Base-by-base conservation (phyloP, 2,797 vertebrate genomes). In the Xenentodon cancila region DNA sequence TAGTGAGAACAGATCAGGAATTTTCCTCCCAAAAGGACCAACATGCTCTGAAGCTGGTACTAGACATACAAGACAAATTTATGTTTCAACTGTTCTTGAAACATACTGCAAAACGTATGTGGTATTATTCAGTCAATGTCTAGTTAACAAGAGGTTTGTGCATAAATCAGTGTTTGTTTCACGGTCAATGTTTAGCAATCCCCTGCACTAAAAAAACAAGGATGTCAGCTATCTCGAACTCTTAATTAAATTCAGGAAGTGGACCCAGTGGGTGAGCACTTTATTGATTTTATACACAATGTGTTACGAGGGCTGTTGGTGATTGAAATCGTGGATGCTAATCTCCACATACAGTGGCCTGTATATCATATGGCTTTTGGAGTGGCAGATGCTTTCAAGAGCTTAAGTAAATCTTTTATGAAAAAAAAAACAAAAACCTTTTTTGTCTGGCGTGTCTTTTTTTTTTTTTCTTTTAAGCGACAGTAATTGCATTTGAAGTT, bases 241-340 rank as follows among this genome's bases (percentile, higher is more conserved):
- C 58, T 79, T 77, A 74, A 81, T 85, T 84, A 70, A 87, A 83
- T 77, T 63, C 46, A 54, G 37, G 53, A 43, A 48, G 63, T 46
- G 47, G 63, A 67, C 66, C 67, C 65, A 44, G 34, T 45, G 56
- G 69, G 78, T 68, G 73, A 54, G 60, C n/a, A 34, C 57, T 75
- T 64, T 82, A 86, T 86, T 74, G 86, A 87, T 87, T 88, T 87
- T 66, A 59, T 64, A 45, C 77, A 75, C 64, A 71, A 34, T 47
- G 60, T 51, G 64, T 40, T 40, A 40, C 13, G 13, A 40, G 37
- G 37, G 37, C 1, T 7, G 16, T 45, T 44, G 46, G 21, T 60
- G 64, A 75, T 72, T 68, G 72, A 84, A 77, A 77, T 53, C 40
- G 17, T 30, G 13, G 59, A 52, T 61, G 49, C 71, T 81, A 77